These are phyloP conservation scores for Apamea crenata DNA, from an alignment of 2,888 invertebrate species.

Conservation along the genomic window DNA sequence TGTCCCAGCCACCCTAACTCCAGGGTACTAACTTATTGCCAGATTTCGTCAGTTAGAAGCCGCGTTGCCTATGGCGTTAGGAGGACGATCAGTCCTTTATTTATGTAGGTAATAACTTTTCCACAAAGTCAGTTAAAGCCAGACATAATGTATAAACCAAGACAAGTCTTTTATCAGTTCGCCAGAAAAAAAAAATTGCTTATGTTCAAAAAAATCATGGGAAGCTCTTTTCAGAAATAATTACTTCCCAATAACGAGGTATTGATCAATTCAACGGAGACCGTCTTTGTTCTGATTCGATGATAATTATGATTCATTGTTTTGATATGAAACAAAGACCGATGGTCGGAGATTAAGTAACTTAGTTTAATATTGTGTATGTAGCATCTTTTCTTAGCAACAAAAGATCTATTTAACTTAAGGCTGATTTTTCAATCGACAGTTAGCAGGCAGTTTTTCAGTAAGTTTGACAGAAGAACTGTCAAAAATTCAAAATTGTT, in stretches of 20 bases:
- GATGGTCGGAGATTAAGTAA: conserved; percentile 24
- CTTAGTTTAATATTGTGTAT: conserved; percentile 1
- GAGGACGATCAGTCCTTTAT: too few species aligned
- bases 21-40: background rate
- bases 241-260: conserved; percentile 41
- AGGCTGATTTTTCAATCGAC: too few species aligned
- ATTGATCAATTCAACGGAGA: conserved; percentile 42
- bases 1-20: too few species aligned
- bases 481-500: too few species aligned
- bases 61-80: background rate
- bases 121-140: background rate
- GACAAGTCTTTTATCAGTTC: background rate
- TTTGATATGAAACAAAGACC: conserved; percentile 44
- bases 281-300: conserved; percentile 41
- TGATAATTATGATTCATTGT: conserved; percentile 53
- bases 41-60: background rate
- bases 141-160: background rate
- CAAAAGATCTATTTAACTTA: background rate
- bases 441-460: too few species aligned
- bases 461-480: too few species aligned
- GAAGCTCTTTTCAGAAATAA: conserved; percentile 36
- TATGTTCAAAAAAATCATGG: conserved; percentile 17
- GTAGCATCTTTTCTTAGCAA: background rate
- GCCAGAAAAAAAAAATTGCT: background rate
- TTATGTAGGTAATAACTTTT: background rate